Evolutionary conservation across 1,140 invertebrate species (phyloP).

Genomic region (Drosophila kanapiae): DNA sequence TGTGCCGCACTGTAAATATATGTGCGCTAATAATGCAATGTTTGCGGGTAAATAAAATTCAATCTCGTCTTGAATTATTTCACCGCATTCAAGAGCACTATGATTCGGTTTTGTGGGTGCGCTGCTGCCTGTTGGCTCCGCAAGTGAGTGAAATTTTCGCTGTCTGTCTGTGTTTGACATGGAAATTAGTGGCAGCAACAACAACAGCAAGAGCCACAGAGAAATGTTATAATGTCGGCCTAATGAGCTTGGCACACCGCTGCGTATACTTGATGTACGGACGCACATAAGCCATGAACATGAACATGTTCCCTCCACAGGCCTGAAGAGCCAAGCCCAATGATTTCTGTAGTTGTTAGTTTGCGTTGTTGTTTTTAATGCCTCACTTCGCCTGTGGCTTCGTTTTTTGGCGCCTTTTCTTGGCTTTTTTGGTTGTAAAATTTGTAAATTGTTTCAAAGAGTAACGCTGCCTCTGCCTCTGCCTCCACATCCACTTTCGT

Average conservation of each 20-base stretch:
- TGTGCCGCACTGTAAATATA: slow-evolving; percentile 19
- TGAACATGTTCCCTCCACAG: slow-evolving; percentile 37
- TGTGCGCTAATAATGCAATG: slow-evolving; percentile 36
- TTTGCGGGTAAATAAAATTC: slow-evolving; percentile 44
- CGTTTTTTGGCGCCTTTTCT: slow-evolving; percentile 32
- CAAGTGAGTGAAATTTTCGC: slow-evolving; percentile 59
- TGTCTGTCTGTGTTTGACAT: slow-evolving; percentile 47
- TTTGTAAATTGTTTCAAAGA: slow-evolving; percentile 73
- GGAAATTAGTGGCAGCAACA: slow-evolving; percentile 62
- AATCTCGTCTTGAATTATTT: slow-evolving; percentile 34
- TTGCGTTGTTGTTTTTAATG: slow-evolving; percentile 58
- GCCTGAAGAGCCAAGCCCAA: slow-evolving; percentile 49
- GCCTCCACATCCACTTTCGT: slow-evolving; percentile 44
- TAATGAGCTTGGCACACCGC: slow-evolving; percentile 68
- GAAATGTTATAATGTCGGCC: slow-evolving; percentile 60
- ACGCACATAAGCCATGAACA: slow-evolving; percentile 36
- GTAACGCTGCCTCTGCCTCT: slow-evolving; percentile 16
- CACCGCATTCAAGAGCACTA: slow-evolving; percentile 54
- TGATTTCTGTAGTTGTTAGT: slow-evolving; percentile 30
- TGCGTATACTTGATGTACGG: slow-evolving; percentile 65
- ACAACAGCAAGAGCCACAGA: slow-evolving; percentile 16
- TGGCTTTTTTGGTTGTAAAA: slow-evolving; percentile 40
- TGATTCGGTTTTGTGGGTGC: slow-evolving; percentile 48
- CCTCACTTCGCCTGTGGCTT: slow-evolving; percentile 46
- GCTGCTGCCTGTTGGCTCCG: slow-evolving; percentile 6